These are phyloP conservation scores for Drosophila rhopaloa DNA, from an alignment of 1,140 invertebrate genomes.

Conservation along the genomic window DNA sequence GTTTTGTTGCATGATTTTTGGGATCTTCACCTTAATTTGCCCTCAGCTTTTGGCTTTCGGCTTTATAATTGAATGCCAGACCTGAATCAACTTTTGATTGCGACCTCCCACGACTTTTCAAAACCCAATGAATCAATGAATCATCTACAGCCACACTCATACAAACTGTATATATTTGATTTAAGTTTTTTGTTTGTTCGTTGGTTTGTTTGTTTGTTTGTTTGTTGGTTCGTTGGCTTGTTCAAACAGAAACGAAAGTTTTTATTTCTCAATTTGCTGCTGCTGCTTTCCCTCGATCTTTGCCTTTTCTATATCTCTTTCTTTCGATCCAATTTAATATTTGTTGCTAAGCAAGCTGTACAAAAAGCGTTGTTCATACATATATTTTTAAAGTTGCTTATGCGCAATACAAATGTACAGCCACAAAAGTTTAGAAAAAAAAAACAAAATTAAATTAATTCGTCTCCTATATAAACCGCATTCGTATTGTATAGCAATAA, in stretches of 20 bases:
- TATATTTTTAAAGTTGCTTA: slow-evolving; percentile 34
- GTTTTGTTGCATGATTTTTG: slow-evolving; percentile 53
- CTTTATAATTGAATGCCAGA: slow-evolving; percentile 23
- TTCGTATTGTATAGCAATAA: slow-evolving; percentile 52
- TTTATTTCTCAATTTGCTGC: slow-evolving; percentile 55
- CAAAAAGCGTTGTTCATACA: slow-evolving; percentile 30
- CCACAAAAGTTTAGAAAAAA: slow-evolving; percentile 46
- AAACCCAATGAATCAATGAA: slow-evolving; percentile 1
- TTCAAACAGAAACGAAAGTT: slow-evolving; percentile 36
- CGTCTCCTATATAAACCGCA: slow-evolving; percentile 38
- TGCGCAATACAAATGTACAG: slow-evolving; percentile 55
- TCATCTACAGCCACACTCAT: slow-evolving; percentile 4
- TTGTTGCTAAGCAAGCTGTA: slow-evolving; percentile 42
- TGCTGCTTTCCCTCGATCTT: slow-evolving; percentile 30
- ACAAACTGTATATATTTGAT: slow-evolving; percentile 37
- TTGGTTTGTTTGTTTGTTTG: slow-evolving; percentile 51
- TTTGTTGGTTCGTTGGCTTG: slow-evolving; percentile 53
- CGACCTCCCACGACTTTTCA: slow-evolving; percentile 3
- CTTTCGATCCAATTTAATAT: slow-evolving; percentile 13
- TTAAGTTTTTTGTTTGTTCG: slow-evolving; percentile 40
- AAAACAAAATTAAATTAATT: slow-evolving; percentile 40
- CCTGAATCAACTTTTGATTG: slow-evolving; percentile 2
- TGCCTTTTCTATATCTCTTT: slow-evolving; percentile 10
- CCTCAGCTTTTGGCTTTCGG: slow-evolving; percentile 35
- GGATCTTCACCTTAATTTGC: slow-evolving; percentile 16